Conservation (phyloP, 1,140 invertebrate species). For the Heliothis virescens region DNA sequence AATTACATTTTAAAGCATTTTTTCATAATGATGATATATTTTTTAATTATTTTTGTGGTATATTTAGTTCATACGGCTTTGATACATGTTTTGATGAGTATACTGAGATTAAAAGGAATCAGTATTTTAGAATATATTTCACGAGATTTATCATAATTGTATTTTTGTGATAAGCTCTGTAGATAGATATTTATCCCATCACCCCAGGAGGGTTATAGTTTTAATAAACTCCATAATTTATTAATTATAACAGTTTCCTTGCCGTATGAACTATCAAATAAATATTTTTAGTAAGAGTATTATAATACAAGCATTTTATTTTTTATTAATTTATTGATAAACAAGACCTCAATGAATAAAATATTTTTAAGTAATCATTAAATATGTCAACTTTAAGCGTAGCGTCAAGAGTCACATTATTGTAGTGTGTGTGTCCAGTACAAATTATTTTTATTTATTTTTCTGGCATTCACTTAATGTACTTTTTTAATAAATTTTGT, state of each 20-base stretch:
- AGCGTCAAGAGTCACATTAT: not conserved
- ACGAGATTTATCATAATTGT: not conserved
- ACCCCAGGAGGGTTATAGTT: too few species aligned
- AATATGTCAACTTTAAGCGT: not conserved
- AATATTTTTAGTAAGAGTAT: constrained; percentile 3
- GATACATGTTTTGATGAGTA: not conserved
- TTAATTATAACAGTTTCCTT: not conserved
- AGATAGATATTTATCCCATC: not conserved
- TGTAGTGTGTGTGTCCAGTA: constrained; percentile 19
- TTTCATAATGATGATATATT: constrained; percentile 33
- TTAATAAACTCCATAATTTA: not conserved
- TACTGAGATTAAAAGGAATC: not conserved
- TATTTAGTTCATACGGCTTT: constrained; percentile 30
- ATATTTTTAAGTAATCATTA: not conserved
- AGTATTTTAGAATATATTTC: not conserved
- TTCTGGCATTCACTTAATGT: constrained; percentile 26
- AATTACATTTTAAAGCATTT: constrained; percentile 6
- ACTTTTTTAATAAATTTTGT: not conserved
- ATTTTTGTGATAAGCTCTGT: not conserved
- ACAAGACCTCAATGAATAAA: not conserved
- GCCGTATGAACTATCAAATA: constrained; percentile 9
- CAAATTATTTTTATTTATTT: constrained; percentile 36
- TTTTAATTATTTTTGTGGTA: constrained; percentile 21
- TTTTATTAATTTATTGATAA: constrained; percentile 13
- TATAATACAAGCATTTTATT: not conserved